Evolutionary conservation across 2,888 invertebrate species (phyloP).

Genomic region (Elysia crispata): DNA sequence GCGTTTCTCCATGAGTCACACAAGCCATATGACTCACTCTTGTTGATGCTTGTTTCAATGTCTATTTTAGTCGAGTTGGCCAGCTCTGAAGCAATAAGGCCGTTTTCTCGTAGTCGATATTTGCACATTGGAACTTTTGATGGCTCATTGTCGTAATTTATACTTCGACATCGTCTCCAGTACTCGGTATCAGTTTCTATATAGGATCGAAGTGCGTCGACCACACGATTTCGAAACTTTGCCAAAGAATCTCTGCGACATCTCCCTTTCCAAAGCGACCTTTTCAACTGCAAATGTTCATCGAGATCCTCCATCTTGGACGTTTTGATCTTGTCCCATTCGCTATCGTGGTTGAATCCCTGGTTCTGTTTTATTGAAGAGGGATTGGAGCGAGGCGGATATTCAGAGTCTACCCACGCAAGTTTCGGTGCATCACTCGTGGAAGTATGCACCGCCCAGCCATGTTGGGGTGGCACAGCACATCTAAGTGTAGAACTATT

Average conservation of each 20-base stretch:
- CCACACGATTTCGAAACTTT: not conserved
- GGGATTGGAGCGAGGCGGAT: too few species aligned
- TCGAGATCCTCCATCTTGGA: too few species aligned
- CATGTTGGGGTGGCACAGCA: too few species aligned
- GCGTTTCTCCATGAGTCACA: too few species aligned
- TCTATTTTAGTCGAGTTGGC: not conserved
- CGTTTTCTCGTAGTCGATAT: conserved; percentile 10
- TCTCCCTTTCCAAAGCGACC: not conserved
- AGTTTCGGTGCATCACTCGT: too few species aligned
- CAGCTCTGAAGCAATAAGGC: not conserved
- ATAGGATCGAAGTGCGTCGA: not conserved
- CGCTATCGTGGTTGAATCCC: too few species aligned
- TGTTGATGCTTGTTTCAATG: not conserved
- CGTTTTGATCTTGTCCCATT: too few species aligned
- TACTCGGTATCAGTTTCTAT: not conserved
- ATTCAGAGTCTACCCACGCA: too few species aligned
- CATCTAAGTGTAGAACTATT: too few species aligned
- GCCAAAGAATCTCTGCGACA: conserved; percentile 1
- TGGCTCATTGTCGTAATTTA: not conserved
- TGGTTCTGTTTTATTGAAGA: too few species aligned
- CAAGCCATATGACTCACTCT: too few species aligned
- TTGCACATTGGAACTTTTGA: not conserved
- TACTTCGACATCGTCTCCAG: not conserved
- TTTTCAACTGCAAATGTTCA: not conserved
- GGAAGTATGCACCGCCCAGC: too few species aligned